Conservation (phyloP, 2,113 vertebrate genomes). For the Grammomys dolichurus region DNA sequence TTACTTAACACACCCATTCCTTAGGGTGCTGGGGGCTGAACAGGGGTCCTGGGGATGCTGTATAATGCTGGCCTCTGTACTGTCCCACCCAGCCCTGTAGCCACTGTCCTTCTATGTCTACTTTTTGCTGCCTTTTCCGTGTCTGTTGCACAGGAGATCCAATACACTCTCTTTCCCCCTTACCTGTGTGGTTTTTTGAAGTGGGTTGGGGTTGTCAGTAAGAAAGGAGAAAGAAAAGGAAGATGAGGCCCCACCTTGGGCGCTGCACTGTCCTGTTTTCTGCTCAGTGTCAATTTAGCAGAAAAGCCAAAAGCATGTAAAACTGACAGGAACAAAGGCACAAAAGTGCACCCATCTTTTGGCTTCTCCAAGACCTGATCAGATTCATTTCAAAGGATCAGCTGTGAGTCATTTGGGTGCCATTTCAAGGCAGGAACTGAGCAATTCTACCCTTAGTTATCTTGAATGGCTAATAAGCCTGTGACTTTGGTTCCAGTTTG, state of each 20-base stretch:
- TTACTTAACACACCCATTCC: not conserved
- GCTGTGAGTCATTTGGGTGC: not conserved
- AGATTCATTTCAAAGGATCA: not conserved
- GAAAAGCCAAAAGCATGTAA: not conserved
- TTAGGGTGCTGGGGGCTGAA: not conserved
- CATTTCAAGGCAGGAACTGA: not conserved
- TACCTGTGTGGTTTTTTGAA: not conserved
- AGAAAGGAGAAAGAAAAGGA: not conserved
- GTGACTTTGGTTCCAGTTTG: not conserved
- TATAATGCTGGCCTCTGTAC: no score
- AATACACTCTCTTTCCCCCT: not conserved
- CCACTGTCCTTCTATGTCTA: not conserved
- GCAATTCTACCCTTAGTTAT: not conserved
- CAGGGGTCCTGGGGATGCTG: accelerated
- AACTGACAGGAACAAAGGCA: not conserved
- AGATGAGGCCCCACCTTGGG: not conserved
- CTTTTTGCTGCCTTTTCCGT: not conserved
- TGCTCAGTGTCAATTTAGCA: not conserved
- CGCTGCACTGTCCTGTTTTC: not conserved
- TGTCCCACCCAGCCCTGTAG: accelerated
- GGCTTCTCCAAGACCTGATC: not conserved
- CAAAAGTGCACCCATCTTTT: not conserved
- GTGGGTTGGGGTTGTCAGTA: not conserved
- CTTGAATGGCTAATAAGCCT: not conserved
- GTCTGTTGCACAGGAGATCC: not conserved